Conservation (phyloP, 2,888 invertebrate genomes). For the Callimorpha dominula region DNA sequence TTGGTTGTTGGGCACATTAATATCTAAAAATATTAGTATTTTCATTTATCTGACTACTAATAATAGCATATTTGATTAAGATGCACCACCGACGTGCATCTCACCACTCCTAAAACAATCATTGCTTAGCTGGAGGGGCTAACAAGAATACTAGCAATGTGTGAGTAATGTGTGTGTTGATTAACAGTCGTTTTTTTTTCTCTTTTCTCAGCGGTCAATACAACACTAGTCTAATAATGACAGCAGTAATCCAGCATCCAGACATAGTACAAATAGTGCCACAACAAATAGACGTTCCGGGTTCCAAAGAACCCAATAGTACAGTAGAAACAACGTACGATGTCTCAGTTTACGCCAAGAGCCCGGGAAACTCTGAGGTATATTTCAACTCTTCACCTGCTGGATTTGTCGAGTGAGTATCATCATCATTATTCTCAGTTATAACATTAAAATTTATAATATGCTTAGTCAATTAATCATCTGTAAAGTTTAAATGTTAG, state of each 20-base stretch:
- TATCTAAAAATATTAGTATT: no score
- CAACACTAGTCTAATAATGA: slow-evolving; percentile 78
- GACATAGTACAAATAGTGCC: slow-evolving; percentile 88
- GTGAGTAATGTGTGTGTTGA: no score
- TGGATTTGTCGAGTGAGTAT: slow-evolving; percentile 81
- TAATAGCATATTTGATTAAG: no score
- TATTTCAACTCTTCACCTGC: slow-evolving; percentile 86
- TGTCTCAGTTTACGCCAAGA: slow-evolving; percentile 87
- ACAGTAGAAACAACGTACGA: slow-evolving; percentile 75
- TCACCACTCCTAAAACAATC: no score
- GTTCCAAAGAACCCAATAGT: slow-evolving; percentile 64
- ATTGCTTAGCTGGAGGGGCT: no score
- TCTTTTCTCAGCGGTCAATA: slow-evolving; percentile 75
- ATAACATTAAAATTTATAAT: not conserved
- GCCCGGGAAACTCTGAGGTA: slow-evolving; percentile 90
- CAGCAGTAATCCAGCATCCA: slow-evolving; percentile 88
- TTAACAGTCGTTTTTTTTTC: not conserved
- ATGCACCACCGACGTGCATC: no score
- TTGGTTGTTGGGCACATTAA: no score
- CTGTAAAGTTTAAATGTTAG: no score
- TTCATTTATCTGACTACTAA: no score
- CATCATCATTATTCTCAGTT: not conserved
- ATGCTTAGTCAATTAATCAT: not conserved
- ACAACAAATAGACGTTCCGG: slow-evolving; percentile 73
- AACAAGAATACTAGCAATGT: no score